These are phyloP conservation scores for Saccostrea echinata DNA, from an alignment of 1,140 invertebrate genomes.

Conservation along the genomic window DNA sequence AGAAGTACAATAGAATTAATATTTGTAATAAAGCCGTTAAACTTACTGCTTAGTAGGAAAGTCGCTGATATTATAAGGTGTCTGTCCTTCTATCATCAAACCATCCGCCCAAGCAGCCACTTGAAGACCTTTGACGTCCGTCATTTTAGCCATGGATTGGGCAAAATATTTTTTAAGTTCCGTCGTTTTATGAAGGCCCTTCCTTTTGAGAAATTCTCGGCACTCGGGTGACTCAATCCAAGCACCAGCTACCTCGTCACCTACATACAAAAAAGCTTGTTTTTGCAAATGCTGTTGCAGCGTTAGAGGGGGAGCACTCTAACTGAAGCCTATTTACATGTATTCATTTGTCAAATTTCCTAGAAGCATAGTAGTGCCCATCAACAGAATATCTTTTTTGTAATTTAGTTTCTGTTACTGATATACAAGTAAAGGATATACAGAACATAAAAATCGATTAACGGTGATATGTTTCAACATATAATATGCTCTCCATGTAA, in stretches of 20 bases:
- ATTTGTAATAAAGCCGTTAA: no score
- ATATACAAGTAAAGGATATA: no score
- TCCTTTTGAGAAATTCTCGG: conserved; percentile 16
- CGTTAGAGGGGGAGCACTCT: not conserved
- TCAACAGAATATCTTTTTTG: no score
- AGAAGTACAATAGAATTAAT: no score
- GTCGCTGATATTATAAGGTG: conserved; percentile 58
- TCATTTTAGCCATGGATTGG: conserved; percentile 59
- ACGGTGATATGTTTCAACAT: no score
- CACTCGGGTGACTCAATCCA: conserved; percentile 72
- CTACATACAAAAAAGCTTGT: conserved; percentile 30
- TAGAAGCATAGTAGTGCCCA: no score
- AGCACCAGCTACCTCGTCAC: conserved; percentile 71
- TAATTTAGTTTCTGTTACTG: no score
- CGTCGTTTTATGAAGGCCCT: not conserved
- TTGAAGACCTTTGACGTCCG: conserved; percentile 54
- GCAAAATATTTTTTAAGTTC: conserved; percentile 63
- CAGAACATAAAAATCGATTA: no score
- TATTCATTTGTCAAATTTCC: no score
- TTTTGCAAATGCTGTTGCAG: not conserved
- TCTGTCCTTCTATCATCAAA: conserved; percentile 55
- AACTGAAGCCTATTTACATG: no score
- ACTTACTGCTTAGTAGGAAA: conserved; percentile 53
- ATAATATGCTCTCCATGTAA: no score
- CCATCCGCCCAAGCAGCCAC: conserved; percentile 74